phyloP scores from a whole-genome alignment of 2,888 invertebrate genomes.

The Euplexia lucipara region DNA sequence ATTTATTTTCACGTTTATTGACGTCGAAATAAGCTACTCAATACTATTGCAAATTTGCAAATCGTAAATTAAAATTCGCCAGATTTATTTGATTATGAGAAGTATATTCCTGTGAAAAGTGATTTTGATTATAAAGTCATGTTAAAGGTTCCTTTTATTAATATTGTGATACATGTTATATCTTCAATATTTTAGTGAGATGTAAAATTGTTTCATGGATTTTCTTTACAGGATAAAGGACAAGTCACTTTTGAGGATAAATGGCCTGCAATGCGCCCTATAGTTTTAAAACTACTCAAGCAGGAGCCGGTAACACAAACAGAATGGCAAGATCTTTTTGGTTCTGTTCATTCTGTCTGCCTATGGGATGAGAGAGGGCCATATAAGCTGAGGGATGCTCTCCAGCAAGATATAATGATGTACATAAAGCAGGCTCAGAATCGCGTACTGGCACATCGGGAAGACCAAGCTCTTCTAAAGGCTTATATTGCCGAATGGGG shows the following conservation, averaged over 20 bases:
- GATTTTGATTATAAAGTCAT: slow-evolving; percentile 65
- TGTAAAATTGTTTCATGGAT: slow-evolving; percentile 36
- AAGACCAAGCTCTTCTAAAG: slow-evolving; percentile 98
- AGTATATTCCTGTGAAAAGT: slow-evolving; percentile 63
- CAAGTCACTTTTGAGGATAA: slow-evolving; percentile 98
- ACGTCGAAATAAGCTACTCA: slow-evolving; percentile 47
- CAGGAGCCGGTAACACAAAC: slow-evolving; percentile 98
- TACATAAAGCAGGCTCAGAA: slow-evolving; percentile 98
- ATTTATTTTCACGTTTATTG: slow-evolving; percentile 53
- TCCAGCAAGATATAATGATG: slow-evolving; percentile 97
- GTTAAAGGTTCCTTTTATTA: slow-evolving; percentile 75
- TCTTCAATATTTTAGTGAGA: background rate
- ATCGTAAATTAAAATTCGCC: slow-evolving; percentile 40
- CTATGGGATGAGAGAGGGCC: slow-evolving; percentile 99
- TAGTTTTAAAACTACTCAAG: slow-evolving; percentile 97
- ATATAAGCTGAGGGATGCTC: slow-evolving; percentile 95
- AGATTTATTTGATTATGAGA: slow-evolving; percentile 65
- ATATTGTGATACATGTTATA: slow-evolving; percentile 1
- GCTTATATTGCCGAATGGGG: slow-evolving; percentile 99
- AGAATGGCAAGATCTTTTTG: slow-evolving; percentile 99
- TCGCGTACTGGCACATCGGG: slow-evolving; percentile 97
- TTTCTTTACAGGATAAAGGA: slow-evolving; percentile 93
- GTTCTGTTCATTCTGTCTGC: slow-evolving; percentile 98
- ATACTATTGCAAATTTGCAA: slow-evolving; percentile 27
- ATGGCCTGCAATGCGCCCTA: slow-evolving; percentile 98